Conservation (phyloP, 2,113 vertebrate species). For the Perca flavescens region DNA sequence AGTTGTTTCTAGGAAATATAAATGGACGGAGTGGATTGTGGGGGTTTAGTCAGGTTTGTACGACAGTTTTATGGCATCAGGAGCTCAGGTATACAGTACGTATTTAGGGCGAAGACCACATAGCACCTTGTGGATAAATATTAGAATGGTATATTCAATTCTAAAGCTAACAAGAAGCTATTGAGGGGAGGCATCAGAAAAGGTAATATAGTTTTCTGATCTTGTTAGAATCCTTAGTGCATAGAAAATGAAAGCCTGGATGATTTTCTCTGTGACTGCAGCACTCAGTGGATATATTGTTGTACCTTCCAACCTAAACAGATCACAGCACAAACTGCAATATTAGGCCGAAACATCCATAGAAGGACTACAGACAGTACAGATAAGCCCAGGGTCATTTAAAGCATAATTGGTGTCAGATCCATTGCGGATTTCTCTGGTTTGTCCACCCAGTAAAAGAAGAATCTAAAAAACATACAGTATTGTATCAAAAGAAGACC, state of each 20-base stretch:
- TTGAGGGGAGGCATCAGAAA: background rate
- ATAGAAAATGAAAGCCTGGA: background rate
- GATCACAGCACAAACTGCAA: conserved; percentile 38
- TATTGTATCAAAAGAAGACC: background rate
- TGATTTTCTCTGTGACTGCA: background rate
- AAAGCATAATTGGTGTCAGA: background rate
- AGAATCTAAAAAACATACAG: conserved; percentile 23
- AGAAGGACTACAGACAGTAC: conserved; percentile 23
- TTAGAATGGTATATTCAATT: background rate
- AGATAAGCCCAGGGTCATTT: conserved; percentile 29
- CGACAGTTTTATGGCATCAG: background rate
- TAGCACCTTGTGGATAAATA: background rate
- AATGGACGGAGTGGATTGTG: background rate
- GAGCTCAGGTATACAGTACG: background rate
- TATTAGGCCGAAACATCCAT: conserved; percentile 44
- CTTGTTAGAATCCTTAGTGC: background rate
- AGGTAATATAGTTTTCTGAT: conserved; percentile 4
- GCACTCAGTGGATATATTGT: background rate
- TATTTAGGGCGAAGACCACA: background rate
- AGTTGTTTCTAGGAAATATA: background rate
- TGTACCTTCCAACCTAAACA: background rate
- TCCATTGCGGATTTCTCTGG: background rate
- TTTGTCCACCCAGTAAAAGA: conserved; percentile 29
- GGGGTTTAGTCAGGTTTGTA: background rate
- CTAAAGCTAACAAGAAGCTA: conserved; percentile 8